Evolutionary conservation across 1,140 invertebrate genomes (phyloP).

Genomic region (Eupristina koningsbergeri): DNA sequence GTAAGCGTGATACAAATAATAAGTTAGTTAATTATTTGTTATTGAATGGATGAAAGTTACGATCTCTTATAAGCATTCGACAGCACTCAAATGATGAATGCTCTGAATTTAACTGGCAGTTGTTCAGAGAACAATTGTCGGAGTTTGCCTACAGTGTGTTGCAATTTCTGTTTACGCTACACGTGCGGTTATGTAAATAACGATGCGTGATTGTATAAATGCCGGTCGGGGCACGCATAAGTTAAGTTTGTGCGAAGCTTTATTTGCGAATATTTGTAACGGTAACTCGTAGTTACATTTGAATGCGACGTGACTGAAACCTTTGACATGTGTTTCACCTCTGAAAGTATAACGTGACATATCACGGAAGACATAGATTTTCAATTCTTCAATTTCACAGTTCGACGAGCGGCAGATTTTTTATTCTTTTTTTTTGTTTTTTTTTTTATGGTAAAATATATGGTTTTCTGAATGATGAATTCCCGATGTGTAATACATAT

Average conservation of each 20-base stretch:
- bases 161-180: not conserved
- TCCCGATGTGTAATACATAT: not conserved
- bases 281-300: not conserved
- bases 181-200: conserved; percentile 59
- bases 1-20: conserved; percentile 55
- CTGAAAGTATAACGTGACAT: conserved; percentile 12
- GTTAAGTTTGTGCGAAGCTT: not conserved
- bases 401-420: not conserved
- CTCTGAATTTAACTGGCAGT: not conserved
- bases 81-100: not conserved
- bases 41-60: conserved; percentile 59
- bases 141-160: not conserved
- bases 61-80: conserved; percentile 51
- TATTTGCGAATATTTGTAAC: conserved; percentile 51
- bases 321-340: not conserved
- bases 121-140: not conserved
- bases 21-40: conserved; percentile 60
- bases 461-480: not conserved
- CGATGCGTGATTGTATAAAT: conserved; percentile 52
- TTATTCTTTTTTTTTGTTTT: not conserved
- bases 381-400: conserved; percentile 25
- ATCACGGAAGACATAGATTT: conserved; percentile 9
- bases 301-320: not conserved
- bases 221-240: not conserved
- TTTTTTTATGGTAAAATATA: not conserved